Base-by-base conservation (phyloP, 2,113 vertebrate genomes). In the Leptobrachium ailaonicum region DNA sequence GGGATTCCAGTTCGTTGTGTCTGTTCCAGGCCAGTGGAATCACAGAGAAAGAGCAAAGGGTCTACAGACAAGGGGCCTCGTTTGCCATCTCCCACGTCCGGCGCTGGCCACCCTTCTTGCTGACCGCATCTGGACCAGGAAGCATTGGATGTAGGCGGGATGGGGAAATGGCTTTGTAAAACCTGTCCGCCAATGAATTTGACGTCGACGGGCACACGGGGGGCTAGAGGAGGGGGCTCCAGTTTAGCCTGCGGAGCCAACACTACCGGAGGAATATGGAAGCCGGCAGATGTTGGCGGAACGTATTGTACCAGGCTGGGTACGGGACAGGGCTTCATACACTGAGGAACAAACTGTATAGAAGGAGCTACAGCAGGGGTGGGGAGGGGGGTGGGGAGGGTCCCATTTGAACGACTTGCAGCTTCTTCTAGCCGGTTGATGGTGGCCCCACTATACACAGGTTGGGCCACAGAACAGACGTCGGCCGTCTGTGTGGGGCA, bases 381-480 rank as follows among this genome's bases (percentile, higher is more conserved):
- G 9, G 77, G 82, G 13, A n/a, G 32, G 9, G 80, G 82, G 4
- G 64, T 69, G 0, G 82, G 40, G n/a, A 73, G 3, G 10, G 53
- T 6, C 12, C 64, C 66, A 2, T 70, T 76, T 42, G 67, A 72
- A 54, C 60, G 68, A 40, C 54, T 75, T 0, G 76, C 8, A 32
- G 72, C 84, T 67, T 83, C 75, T 0, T 82, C 67, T 2, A 82
- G 44, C 2, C 80, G 71, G 20, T 79, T 82, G 69, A 90, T 83
- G 73, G 86, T 89, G 0, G 84, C 85, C 13, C 87, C 58, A 47
- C 85, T 82, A 73, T 87, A 80, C 11, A 83, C 76, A 14, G 85
- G 62, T 76, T 91, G 89, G 0, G 86, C 85, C 2, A 74, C 40
- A 85, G 54, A 58, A 75, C 12, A 3, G 87, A 47, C 20, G 83